Evolutionary conservation across 2,797 vertebrate species (phyloP), one percentile per base, ranked within the genome.

Genomic region (Molossus molossus): DNA sequence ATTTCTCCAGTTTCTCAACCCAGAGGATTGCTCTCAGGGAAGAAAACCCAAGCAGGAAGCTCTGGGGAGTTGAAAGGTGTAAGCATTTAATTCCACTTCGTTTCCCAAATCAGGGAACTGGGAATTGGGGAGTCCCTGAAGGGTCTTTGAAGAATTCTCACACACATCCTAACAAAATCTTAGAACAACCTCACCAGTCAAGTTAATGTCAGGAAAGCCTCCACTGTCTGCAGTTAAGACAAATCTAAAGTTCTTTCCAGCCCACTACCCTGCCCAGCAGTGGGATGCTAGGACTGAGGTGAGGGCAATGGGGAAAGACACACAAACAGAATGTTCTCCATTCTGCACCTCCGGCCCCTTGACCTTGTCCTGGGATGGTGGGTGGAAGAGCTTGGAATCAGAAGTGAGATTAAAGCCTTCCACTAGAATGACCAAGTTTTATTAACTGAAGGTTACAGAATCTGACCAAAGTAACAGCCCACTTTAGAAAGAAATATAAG

Each of bases 391-490:
- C 5, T 60, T 11, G 45, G 14, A 81, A 50, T 92, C 12, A 33
- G 45, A 92, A 91, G 88, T 50, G 10, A 81, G 85, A 85, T 27
- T 62, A 9, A 33, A 50, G 0, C 67, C 69, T 53, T 86, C 20
- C n/a, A 33, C 10, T 9, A 15, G n/a, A 93, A 82, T 1, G 6
- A 67, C 29, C 60, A 2, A 10, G 45, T 90, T 65, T 81, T 77
- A 79, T 83, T 62, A 72, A 84, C 29, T 72, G 13, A 67, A 73
- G 50, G 21, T 73, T 95, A 33, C 1, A 65, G n/a, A 92, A 23
- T 83, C 25, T 57, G 9, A 27, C n/a, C n/a, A 64, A 83, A 87
- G 20, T 73, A 90, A 25, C 14, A 87, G n/a, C 45, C 4, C 11
- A 72, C 17, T 91, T 77, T 82, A 85, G 6, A 48, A 12, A 62